Percentiles rank a stretch among this genome's conserved stretches.
Conservation (phyloP, 2,797 vertebrate species). For the Ptychadena robeensis region DNA sequence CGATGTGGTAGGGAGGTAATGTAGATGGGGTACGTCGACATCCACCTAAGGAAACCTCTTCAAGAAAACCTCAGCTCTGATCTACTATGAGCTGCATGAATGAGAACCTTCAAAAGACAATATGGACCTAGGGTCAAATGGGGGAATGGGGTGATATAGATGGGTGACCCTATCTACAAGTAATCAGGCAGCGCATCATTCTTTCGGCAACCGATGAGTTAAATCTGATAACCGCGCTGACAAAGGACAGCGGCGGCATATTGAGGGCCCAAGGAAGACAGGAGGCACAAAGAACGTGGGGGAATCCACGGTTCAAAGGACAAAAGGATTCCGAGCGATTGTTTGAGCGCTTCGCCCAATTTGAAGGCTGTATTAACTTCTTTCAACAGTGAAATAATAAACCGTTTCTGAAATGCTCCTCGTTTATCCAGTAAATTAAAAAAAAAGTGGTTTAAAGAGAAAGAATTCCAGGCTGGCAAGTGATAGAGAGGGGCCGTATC, state of each 20-base stretch:
- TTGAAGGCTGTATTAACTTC: conserved; percentile 61
- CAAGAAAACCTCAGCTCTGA: too few species aligned
- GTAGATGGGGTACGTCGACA: too few species aligned
- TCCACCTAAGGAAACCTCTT: too few species aligned
- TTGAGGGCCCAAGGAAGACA: conserved; percentile 39
- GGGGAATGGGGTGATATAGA: too few species aligned
- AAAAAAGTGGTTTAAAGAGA: conserved; percentile 64
- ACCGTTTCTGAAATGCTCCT: conserved; percentile 61
- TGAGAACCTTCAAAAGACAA: too few species aligned
- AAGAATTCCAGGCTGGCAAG: conserved; percentile 73
- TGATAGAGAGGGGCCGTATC: conserved; percentile 85
- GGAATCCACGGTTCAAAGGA: conserved; percentile 56
- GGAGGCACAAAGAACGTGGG: conserved; percentile 64
- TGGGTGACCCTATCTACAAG: not conserved
- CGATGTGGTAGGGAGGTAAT: too few species aligned
- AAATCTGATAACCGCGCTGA: not conserved
- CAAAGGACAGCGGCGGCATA: conserved; percentile 62
- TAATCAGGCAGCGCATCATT: not conserved
- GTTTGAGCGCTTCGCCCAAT: conserved; percentile 65
- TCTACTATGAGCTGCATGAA: too few species aligned
- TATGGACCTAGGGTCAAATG: too few species aligned
- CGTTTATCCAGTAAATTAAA: conserved; percentile 63
- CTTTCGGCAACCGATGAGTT: not conserved
- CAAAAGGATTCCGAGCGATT: conserved; percentile 61
- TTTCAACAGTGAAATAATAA: conserved; percentile 63